These are phyloP conservation scores for Miltochrista miniata DNA, from an alignment of 2,888 invertebrate genomes.

Conservation along the genomic window DNA sequence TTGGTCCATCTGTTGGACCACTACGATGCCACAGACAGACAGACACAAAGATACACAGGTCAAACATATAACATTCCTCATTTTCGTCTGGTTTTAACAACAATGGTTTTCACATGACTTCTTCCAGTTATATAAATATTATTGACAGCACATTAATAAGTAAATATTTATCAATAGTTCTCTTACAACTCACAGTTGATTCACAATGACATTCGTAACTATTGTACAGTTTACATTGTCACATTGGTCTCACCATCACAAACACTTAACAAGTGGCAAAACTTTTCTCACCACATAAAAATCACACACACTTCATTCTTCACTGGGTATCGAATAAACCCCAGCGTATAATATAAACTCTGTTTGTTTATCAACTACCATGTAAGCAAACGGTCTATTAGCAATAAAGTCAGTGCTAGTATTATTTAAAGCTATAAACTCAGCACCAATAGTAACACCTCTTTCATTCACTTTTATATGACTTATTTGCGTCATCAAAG, in stretches of 20 bases:
- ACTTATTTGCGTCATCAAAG: slow-evolving; percentile 57
- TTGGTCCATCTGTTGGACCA: too few relatives aligned
- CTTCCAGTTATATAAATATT: too few relatives aligned
- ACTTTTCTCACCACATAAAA: background rate
- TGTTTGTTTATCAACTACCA: slow-evolving; percentile 56
- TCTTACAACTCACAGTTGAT: too few relatives aligned
- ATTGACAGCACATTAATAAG: too few relatives aligned
- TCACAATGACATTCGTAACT: too few relatives aligned
- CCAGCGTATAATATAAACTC: slow-evolving; percentile 66
- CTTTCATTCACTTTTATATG: slow-evolving; percentile 58
- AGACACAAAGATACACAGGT: too few relatives aligned
- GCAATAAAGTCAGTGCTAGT: slow-evolving; percentile 45
- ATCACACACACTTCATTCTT: slow-evolving; percentile 30
- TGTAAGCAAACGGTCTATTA: slow-evolving; percentile 59
- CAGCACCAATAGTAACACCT: slow-evolving; percentile 42
- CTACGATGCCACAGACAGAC: too few relatives aligned
- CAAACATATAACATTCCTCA: too few relatives aligned
- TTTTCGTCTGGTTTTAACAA: too few relatives aligned
- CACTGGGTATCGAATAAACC: slow-evolving; percentile 52
- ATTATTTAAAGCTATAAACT: slow-evolving; percentile 8
- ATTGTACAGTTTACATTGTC: background rate
- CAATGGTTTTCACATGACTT: too few relatives aligned
- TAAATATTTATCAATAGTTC: too few relatives aligned
- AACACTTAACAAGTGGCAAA: background rate
- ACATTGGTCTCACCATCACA: background rate